These are phyloP conservation scores for Podarcis muralis DNA, from an alignment of 2,113 vertebrate species.

Conservation along the genomic window DNA sequence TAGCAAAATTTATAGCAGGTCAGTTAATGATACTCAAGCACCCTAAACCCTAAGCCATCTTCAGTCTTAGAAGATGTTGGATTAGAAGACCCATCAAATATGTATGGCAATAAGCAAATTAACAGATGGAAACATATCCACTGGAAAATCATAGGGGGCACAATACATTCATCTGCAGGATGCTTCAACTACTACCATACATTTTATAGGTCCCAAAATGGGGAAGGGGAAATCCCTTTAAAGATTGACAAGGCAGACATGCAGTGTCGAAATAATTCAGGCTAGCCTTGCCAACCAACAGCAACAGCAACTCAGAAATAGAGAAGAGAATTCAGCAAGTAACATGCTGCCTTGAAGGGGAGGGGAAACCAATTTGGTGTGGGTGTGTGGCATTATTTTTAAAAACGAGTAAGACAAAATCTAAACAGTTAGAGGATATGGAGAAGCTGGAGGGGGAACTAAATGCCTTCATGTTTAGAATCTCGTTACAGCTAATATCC, in stretches of 20 bases:
- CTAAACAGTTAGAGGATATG: constrained; percentile 32
- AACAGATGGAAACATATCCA: background rate
- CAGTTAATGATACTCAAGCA: background rate
- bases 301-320: constrained; percentile 39
- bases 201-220: background rate
- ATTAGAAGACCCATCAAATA: background rate
- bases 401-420: background rate
- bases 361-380: too few relatives aligned
- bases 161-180: background rate
- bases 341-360: constrained; percentile 17
- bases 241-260: background rate
- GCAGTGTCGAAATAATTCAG: background rate
- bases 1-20: background rate
- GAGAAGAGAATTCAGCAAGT: background rate
- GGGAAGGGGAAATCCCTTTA: background rate
- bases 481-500: background rate
- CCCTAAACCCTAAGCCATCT: background rate
- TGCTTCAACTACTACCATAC: too few relatives aligned
- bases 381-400: constrained; percentile 6
- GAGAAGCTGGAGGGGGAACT: constrained; percentile 5
- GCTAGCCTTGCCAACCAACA: constrained; percentile 43
- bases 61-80: background rate
- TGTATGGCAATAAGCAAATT: background rate
- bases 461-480: constrained; percentile 38
- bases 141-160: background rate